Evolutionary conservation across 2,113 vertebrate genomes (phyloP).

Genomic region (Scalopus aquaticus): DNA sequence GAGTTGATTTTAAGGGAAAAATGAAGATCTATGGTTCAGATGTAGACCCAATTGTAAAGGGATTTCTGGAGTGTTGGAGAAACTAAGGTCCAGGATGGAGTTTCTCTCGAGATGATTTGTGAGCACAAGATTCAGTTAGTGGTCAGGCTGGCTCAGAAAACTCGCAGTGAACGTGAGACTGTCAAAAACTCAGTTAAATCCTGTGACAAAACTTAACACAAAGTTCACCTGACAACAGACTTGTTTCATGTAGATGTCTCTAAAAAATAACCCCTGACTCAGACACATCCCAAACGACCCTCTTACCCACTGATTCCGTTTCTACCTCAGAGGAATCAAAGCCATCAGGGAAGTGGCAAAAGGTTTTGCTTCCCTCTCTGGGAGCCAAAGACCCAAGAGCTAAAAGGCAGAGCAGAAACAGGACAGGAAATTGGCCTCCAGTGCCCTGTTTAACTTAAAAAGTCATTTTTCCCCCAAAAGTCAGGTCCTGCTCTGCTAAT

Average conservation of each 20-base stretch:
- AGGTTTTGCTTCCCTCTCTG: background rate
- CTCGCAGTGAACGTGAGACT: background rate
- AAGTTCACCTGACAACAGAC: background rate
- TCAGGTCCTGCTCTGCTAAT: background rate
- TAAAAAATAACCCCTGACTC: background rate
- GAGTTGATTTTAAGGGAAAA: background rate
- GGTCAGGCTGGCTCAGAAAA: background rate
- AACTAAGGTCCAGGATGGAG: background rate
- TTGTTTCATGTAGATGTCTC: background rate
- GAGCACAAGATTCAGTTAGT: background rate
- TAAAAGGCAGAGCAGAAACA: background rate
- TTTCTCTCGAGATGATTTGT: background rate
- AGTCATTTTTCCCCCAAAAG: no score
- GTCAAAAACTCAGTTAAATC: background rate
- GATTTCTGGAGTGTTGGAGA: background rate
- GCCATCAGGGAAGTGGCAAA: background rate
- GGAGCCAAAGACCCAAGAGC: background rate
- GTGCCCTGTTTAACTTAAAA: background rate
- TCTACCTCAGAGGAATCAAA: background rate
- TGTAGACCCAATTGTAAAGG: background rate
- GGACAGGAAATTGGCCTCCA: background rate
- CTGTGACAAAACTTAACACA: background rate
- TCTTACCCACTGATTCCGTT: background rate
- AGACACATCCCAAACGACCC: background rate
- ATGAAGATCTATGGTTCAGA: background rate